phyloP scores from a whole-genome alignment of 2,888 invertebrate genomes.

The Dynastes maya region DNA sequence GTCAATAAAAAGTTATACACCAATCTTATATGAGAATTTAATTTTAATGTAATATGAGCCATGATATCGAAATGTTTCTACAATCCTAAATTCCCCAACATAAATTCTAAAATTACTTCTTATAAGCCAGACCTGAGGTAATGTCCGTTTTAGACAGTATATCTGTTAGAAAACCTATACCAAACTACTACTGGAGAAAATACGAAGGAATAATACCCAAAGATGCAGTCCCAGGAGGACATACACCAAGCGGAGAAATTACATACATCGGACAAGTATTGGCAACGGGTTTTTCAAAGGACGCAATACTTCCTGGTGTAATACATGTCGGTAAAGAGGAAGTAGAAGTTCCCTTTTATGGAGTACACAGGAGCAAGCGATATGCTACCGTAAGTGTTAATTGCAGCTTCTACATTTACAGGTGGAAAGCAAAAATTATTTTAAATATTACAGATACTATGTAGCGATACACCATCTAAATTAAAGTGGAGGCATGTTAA shows the following conservation, averaged over 20 bases:
- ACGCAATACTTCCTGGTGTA: not conserved
- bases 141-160: constrained; percentile 3
- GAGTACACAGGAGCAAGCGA: not conserved
- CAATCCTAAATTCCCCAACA: too few species aligned
- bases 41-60: too few species aligned
- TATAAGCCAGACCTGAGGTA: too few species aligned
- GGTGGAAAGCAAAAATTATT: too few species aligned
- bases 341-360: not conserved
- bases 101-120: too few species aligned
- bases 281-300: not conserved
- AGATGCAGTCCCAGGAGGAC: constrained; percentile 19
- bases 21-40: too few species aligned
- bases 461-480: constrained; percentile 15
- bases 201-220: not conserved
- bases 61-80: too few species aligned
- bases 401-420: too few species aligned
- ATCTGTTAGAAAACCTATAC: not conserved
- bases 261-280: constrained; percentile 31
- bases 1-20: too few species aligned
- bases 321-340: not conserved
- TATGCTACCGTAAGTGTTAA: too few species aligned
- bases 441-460: constrained; percentile 17
- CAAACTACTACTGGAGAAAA: constrained; percentile 26
- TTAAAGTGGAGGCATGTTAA: constrained; percentile 18
- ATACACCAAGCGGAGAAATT: constrained; percentile 4